Conservation (phyloP, 92 coral and sea anemone genomes). For the Bergia sp. region DNA sequence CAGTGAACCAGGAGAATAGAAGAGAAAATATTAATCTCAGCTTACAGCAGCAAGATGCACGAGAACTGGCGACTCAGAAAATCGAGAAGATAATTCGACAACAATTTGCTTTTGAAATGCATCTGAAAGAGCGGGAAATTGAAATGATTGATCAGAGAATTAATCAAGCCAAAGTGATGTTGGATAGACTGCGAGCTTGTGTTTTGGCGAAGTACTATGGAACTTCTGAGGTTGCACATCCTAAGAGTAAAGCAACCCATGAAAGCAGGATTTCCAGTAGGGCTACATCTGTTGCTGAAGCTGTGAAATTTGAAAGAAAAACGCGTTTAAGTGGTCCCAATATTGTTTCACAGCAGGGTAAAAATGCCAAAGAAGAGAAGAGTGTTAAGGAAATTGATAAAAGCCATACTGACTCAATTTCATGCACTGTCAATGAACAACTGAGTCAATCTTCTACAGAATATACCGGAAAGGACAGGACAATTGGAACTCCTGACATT, state of each 20-base stretch:
- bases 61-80: constrained; percentile 78
- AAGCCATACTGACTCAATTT: neutral
- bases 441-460: neutral
- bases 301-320: constrained; percentile 26
- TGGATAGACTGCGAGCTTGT: constrained; percentile 95
- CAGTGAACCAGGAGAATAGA: constrained; percentile 53
- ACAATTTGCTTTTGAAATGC: constrained; percentile 91
- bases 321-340: constrained; percentile 5
- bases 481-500: neutral
- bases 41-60: constrained; percentile 86
- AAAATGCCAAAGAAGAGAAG: neutral
- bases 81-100: constrained; percentile 83
- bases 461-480: neutral
- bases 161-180: constrained; percentile 67
- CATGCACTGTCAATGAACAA: neutral
- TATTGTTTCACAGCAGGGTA: neutral
- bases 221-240: constrained; percentile 48
- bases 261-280: neutral
- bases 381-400: neutral
- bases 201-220: constrained; percentile 96
- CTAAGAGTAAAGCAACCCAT: constrained; percentile 6
- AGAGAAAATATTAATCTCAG: constrained; percentile 63
- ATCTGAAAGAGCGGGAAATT: constrained; percentile 87
- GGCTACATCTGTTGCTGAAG: neutral
- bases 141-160: constrained; percentile 78